These are phyloP conservation scores for Ptychadena robeensis DNA, from an alignment of 2,797 vertebrate genomes.

Conservation along the genomic window DNA sequence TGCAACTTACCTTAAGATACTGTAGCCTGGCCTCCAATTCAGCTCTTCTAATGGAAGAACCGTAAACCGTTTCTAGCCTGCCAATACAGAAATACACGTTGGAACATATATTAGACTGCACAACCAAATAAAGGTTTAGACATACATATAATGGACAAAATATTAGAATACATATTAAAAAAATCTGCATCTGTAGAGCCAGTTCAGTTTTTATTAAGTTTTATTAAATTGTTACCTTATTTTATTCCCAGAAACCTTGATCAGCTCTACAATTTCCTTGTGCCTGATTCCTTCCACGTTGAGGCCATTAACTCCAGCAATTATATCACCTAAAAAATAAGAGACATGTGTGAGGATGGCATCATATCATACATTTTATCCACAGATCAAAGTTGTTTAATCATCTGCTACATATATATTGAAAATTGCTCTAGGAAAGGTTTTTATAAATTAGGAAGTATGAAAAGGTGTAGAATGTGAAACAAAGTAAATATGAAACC, in stretches of 20 bases:
- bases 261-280: constrained; percentile 94
- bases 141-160: too few species aligned
- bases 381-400: neutral
- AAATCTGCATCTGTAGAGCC: too few species aligned
- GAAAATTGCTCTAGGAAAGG: neutral
- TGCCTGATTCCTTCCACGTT: constrained; percentile 88
- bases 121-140: neutral
- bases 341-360: neutral
- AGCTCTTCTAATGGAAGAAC: constrained; percentile 87
- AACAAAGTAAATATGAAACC: neutral
- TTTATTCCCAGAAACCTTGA: constrained; percentile 85
- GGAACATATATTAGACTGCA: neutral
- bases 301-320: constrained; percentile 88
- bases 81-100: constrained; percentile 10
- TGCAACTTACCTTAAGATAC: constrained; percentile 86
- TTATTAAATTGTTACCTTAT: constrained; percentile 78
- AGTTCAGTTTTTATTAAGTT: neutral
- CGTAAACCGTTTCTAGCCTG: constrained; percentile 91
- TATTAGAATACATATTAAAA: too few species aligned
- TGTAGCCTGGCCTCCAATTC: constrained; percentile 93
- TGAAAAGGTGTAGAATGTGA: neutral
- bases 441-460: neutral
- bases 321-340: constrained; percentile 85
- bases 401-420: neutral
- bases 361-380: neutral